Conservation (phyloP, 2,888 invertebrate genomes). For the Cremastobaeus sp. region DNA sequence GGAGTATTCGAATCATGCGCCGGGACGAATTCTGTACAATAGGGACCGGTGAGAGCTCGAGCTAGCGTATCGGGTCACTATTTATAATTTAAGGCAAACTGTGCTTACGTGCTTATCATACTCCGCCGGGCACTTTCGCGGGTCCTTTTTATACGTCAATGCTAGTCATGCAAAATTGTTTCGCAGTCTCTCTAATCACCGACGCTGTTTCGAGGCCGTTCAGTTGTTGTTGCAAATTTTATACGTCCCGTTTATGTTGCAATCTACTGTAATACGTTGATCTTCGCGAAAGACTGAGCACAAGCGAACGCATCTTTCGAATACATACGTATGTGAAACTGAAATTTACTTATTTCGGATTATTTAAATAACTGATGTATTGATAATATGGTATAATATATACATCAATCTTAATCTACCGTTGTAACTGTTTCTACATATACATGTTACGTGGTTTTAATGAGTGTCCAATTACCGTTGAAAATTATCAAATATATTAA, state of each 20-base stretch:
- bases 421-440: constrained; percentile 73
- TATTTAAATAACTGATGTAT: constrained; percentile 64
- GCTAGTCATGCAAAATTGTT: too few species aligned
- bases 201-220: too few species aligned
- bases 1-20: constrained; percentile 47
- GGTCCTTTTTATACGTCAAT: neutral
- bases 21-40: constrained; percentile 13
- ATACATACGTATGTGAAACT: constrained; percentile 66
- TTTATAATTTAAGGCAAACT: constrained; percentile 33
- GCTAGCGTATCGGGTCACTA: constrained; percentile 2
- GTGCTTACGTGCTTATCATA: constrained; percentile 21
- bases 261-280: neutral
- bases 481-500: constrained; percentile 69
- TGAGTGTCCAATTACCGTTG: constrained; percentile 73
- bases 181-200: too few species aligned
- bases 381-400: constrained; percentile 64
- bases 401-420: constrained; percentile 69
- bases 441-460: constrained; percentile 71
- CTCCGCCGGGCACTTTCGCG: neutral
- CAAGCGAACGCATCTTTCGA: constrained; percentile 68
- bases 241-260: neutral
- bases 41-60: constrained; percentile 12
- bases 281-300: constrained; percentile 55
- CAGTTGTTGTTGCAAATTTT: neutral
- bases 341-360: constrained; percentile 66